These are phyloP conservation scores for Schrankia costaestrigalis DNA, from an alignment of 2,888 invertebrate species.

Conservation along the genomic window DNA sequence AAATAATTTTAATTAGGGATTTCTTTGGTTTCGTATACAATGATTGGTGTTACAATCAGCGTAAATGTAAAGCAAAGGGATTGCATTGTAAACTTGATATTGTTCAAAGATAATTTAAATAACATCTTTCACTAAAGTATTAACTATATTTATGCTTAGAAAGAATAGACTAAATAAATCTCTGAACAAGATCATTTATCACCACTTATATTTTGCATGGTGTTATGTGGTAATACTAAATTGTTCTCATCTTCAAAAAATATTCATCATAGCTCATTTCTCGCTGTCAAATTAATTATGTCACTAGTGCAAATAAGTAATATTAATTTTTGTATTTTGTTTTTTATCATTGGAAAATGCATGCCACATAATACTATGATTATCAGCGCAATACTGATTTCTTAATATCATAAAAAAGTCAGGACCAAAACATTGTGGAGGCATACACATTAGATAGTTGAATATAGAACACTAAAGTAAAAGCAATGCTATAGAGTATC, in stretches of 20 bases:
- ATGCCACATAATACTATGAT: slow-evolving; percentile 79
- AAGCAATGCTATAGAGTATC: too few species aligned
- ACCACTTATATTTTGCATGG: slow-evolving; percentile 58
- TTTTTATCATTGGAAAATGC: slow-evolving; percentile 48
- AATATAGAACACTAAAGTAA: neutral
- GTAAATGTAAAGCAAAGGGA: slow-evolving; percentile 22
- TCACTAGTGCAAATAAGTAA: slow-evolving; percentile 28
- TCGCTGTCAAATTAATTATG: slow-evolving; percentile 22
- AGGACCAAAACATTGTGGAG: slow-evolving; percentile 66
- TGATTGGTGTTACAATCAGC: slow-evolving; percentile 11
- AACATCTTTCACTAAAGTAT: neutral
- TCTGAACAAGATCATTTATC: slow-evolving; percentile 33
- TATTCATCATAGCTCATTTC: slow-evolving; percentile 31
- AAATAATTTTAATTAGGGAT: slow-evolving; percentile 36
- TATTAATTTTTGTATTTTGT: slow-evolving; percentile 21
- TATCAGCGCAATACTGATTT: slow-evolving; percentile 61
- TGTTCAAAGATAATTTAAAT: slow-evolving; percentile 35
- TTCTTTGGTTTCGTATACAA: slow-evolving; percentile 38
- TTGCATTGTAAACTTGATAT: slow-evolving; percentile 21
- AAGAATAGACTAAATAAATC: too few species aligned
- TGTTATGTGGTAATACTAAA: slow-evolving; percentile 71
- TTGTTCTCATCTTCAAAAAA: slow-evolving; percentile 33
- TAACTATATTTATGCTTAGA: too few species aligned
- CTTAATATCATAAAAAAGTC: slow-evolving; percentile 67
- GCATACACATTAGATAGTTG: slow-evolving; percentile 36